These are phyloP conservation scores for Zapus hudsonius DNA, from an alignment of 2,113 vertebrate species.

Conservation along the genomic window DNA sequence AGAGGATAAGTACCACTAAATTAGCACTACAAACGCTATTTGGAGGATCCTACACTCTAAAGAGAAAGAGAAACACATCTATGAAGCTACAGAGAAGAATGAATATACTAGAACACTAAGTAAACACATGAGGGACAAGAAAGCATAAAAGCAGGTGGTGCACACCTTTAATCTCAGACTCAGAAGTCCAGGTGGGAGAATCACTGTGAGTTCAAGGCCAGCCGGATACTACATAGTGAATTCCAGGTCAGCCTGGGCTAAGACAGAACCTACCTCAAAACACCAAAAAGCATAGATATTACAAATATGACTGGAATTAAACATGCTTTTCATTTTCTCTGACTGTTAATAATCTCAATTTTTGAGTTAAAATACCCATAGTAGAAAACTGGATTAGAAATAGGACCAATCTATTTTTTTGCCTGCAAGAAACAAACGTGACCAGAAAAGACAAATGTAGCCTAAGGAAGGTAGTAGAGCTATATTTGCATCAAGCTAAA, in stretches of 20 bases:
- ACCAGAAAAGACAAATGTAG: neutral
- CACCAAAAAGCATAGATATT: no score
- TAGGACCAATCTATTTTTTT: neutral
- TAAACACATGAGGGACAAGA: neutral
- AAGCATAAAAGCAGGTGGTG: neutral
- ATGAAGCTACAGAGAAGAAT: neutral
- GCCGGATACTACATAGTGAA: no score
- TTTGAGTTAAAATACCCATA: neutral
- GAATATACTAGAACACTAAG: neutral
- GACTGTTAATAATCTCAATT: neutral
- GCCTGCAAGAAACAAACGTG: neutral
- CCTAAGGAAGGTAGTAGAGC: neutral
- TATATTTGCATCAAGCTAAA: no score
- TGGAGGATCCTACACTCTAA: neutral
- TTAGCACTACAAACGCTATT: no score
- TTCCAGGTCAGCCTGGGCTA: no score
- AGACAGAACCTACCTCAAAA: no score
- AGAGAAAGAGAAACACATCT: neutral
- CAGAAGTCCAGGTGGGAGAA: no score
- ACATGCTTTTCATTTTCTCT: neutral
- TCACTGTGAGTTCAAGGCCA: no score
- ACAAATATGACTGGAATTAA: no score
- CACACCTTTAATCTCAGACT: no score
- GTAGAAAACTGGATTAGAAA: neutral
- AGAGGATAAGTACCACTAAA: neutral